Evolutionary conservation across 2,888 invertebrate genomes (phyloP), one percentile per base, ranked within the genome.

Genomic region (Sinotaia quadrata): DNA sequence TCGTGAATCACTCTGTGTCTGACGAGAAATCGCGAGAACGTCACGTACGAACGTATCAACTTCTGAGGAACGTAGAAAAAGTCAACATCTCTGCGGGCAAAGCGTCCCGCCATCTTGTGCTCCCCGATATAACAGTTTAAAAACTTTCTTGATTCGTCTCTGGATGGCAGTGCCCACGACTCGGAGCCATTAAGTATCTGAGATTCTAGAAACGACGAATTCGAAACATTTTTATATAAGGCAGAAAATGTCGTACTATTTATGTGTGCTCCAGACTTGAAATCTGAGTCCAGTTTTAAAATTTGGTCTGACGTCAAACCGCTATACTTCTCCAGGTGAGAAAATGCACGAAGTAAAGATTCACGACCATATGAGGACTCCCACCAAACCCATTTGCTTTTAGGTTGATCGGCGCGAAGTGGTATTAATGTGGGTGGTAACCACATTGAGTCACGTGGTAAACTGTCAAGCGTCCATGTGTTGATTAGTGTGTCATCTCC

Each of bases 401-500:
- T 41, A 21, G 44, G 21, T 10, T 66, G 21, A 2, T 56, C 33
- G 2, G 56, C 56, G 18, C 36, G 18, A 3, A 15, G 8, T 34
- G 56, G 56, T 10, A 21, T 15, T 12, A 29, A 36, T 5, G 57
- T 57, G 4, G 36, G 37, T 4, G 66, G 66, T 18, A 66, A 12
- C 66, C 66, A 66, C 27, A 66, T 33, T 1, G 18, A 33, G 49
- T 68, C 68, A n/a, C 44, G 15, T 21, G 54, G 62, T 4, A 68
- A 49, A 15, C 31, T 18, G n/a, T 21, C 29, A 18, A 68, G 44
- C 18, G n/a, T 61, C 62, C 68, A 62, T 18, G 57, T 34, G 41
- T 62, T 62, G n/a, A 61, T 27, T n/a, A 68, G 36, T 15, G 52
- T 51, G 57, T 68, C 68, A 21, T 61, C 68, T 7, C 62, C 62